These are phyloP conservation scores for Leptopilina syphax DNA, from an alignment of 2,888 invertebrate species.

Conservation along the genomic window DNA sequence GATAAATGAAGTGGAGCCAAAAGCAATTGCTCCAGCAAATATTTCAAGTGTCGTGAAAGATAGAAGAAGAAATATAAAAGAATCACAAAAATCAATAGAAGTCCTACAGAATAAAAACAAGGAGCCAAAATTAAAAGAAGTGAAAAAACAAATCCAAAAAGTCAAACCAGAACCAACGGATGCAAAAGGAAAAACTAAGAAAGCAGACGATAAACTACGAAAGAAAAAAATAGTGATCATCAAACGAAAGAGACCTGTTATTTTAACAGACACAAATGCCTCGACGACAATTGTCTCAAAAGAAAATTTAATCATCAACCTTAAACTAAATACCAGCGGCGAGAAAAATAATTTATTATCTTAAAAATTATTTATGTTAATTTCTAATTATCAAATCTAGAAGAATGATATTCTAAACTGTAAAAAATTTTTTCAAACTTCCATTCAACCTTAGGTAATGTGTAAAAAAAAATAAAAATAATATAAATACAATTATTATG, in stretches of 20 bases:
- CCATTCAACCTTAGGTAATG: no score
- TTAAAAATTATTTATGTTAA: not conserved
- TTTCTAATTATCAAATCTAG: no score
- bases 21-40: not conserved
- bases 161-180: not conserved
- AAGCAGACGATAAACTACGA: constrained; percentile 22
- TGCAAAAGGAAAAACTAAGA: constrained; percentile 12
- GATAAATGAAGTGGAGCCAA: not conserved
- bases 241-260: constrained; percentile 45
- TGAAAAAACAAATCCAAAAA: constrained; percentile 2
- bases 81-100: constrained; percentile 42
- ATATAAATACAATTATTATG: no score
- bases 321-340: not conserved
- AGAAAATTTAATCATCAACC: constrained; percentile 9
- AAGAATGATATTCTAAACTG: no score
- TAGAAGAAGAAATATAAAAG: constrained; percentile 43
- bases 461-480: no score
- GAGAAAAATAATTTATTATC: constrained; percentile 21
- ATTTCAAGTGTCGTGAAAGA: constrained; percentile 11
- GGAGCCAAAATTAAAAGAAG: not conserved
- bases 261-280: constrained; percentile 50
- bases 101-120: constrained; percentile 21
- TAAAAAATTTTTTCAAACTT: no score
- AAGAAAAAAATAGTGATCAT: constrained; percentile 53
- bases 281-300: constrained; percentile 59